Evolutionary conservation across 2,113 vertebrate species (phyloP).

Genomic region (Pterocles orientalis): DNA sequence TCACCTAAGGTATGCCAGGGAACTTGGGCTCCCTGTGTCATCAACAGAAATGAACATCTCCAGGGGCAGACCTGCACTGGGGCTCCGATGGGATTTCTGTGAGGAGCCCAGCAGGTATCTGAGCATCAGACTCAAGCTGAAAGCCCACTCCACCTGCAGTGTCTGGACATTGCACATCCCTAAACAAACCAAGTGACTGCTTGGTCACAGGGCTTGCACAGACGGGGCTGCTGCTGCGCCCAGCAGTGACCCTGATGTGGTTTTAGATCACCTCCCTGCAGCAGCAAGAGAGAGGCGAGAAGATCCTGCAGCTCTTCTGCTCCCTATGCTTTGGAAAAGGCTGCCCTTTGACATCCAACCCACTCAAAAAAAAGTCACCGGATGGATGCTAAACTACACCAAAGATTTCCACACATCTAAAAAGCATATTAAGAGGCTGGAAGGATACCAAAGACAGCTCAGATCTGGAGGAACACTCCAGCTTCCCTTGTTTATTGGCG

Average conservation of each 20-base stretch:
- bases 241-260: not conserved
- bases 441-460: not conserved
- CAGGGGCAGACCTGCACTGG: not conserved
- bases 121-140: not conserved
- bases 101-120: not conserved
- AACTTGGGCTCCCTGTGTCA: not conserved
- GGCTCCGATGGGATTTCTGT: not conserved
- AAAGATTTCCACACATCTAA: not conserved
- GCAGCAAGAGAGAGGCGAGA: not conserved
- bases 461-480: not conserved
- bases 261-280: not conserved
- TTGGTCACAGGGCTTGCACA: not conserved
- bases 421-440: not conserved
- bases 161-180: accelerated
- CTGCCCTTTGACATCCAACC: not conserved
- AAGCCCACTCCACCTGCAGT: not conserved
- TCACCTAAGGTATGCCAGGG: not conserved
- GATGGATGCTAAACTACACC: not conserved
- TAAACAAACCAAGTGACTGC: not conserved
- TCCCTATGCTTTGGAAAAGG: not conserved
- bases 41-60: not conserved
- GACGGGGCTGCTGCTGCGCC: not conserved
- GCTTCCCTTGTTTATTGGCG: not conserved
- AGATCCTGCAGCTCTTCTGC: not conserved
- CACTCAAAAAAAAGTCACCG: not conserved